A percentile compares a stretch with the other conserved stretches of the same genome.
phyloP scores from a whole-genome alignment of 2,888 invertebrate species.

The Cataglyphis cursor region DNA sequence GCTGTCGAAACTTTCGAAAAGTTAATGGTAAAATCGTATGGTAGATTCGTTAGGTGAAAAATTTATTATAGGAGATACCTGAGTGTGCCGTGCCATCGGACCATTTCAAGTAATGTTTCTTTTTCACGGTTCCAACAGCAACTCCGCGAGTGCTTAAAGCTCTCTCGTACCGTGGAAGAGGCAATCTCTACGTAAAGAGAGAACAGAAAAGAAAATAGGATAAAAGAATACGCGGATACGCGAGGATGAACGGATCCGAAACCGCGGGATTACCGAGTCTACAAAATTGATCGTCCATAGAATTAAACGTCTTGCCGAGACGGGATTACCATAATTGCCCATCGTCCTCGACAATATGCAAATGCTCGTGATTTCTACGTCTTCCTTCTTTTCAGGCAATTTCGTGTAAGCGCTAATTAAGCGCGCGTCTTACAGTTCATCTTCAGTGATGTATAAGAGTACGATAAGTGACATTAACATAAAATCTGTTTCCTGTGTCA shows the following conservation, averaged over 20 bases:
- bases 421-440: constrained; percentile 68
- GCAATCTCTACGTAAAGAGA: background rate
- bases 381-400: constrained; percentile 47
- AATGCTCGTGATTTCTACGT: constrained; percentile 65
- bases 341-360: constrained; percentile 69
- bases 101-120: constrained; percentile 28
- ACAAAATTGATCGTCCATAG: constrained; percentile 60
- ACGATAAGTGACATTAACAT: constrained; percentile 30
- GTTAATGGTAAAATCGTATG: background rate
- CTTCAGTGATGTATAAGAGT: constrained; percentile 29
- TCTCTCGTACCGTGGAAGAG: background rate
- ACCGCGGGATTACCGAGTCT: constrained; percentile 51
- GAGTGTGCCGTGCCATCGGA: background rate
- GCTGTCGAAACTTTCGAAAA: constrained; percentile 9
- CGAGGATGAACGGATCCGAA: constrained; percentile 19
- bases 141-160: constrained; percentile 31
- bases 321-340: constrained; percentile 58
- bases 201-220: background rate
- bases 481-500: background rate
- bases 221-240: constrained; percentile 30
- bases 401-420: constrained; percentile 75
- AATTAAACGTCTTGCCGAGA: constrained; percentile 56
- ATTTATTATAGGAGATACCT: background rate
- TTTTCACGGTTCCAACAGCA: background rate
- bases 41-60: constrained; percentile 20